Percentiles rank a stretch among this genome's conserved stretches.
Evolutionary conservation across 1,140 invertebrate genomes (phyloP).

Genomic region (Myzus persicae): DNA sequence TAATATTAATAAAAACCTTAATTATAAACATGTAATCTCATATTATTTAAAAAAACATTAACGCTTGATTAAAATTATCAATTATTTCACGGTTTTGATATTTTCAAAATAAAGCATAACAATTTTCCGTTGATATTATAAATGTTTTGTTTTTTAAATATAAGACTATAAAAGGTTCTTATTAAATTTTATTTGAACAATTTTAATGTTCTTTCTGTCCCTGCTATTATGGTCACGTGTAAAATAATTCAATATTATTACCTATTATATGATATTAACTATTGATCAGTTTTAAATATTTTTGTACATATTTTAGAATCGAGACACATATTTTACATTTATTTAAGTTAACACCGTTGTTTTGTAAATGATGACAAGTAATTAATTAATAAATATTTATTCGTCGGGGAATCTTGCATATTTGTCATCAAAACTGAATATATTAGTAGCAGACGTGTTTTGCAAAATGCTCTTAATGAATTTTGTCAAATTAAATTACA

Average conservation of each 20-base stretch:
- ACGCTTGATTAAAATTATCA: not conserved
- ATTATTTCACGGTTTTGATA: not conserved
- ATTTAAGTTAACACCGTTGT: not conserved
- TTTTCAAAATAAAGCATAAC: not conserved
- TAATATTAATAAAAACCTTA: not conserved
- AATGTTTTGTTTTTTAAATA: not conserved
- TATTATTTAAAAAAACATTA: not conserved
- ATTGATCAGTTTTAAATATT: not conserved
- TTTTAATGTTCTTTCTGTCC: not conserved
- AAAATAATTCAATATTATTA: not conserved
- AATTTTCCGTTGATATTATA: not conserved
- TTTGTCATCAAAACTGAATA: not conserved
- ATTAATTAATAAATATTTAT: not conserved
- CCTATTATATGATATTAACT: not conserved
- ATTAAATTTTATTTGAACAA: not conserved
- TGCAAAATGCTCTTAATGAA: not conserved
- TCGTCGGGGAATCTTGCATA: not conserved
- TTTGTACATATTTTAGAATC: not conserved
- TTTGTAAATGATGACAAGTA: not conserved
- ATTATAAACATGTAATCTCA: not conserved
- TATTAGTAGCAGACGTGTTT: not conserved
- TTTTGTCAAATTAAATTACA: slow-evolving; percentile 19
- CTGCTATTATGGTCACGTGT: not conserved
- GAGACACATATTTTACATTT: not conserved
- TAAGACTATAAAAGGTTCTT: not conserved